These are phyloP conservation scores for Ophiodon elongatus DNA, from an alignment of 2,113 vertebrate species.

Conservation along the genomic window DNA sequence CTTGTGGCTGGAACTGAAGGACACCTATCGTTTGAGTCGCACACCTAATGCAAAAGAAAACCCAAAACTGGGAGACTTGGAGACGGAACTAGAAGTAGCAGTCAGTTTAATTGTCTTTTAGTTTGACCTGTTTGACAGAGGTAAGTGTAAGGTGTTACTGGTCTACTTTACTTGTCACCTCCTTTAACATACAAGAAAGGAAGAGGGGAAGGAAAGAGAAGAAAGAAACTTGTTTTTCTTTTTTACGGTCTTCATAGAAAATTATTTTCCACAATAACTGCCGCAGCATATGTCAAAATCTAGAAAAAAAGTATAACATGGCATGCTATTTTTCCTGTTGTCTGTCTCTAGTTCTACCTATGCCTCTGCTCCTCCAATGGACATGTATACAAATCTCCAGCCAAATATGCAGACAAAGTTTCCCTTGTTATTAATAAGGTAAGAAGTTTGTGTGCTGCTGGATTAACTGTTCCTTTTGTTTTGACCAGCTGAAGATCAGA, in stretches of 20 bases:
- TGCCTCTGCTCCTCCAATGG: neutral
- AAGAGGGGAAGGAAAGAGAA: neutral
- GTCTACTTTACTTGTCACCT: neutral
- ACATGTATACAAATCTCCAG: slow-evolving; percentile 76
- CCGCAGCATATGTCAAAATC: neutral
- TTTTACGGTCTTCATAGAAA: neutral
- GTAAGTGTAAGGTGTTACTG: neutral
- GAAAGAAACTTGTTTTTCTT: neutral
- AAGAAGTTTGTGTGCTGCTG: slow-evolving; percentile 17
- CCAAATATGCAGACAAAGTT: slow-evolving; percentile 76
- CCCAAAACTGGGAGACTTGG: slow-evolving; percentile 82
- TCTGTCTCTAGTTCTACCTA: neutral
- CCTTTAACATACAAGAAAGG: neutral
- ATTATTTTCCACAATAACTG: neutral
- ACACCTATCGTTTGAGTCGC: slow-evolving; percentile 80
- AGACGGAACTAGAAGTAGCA: slow-evolving; percentile 80
- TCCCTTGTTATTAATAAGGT: slow-evolving; percentile 80
- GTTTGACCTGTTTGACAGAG: neutral
- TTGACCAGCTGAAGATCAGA: neutral
- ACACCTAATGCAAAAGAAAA: neutral
- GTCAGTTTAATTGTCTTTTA: slow-evolving; percentile 36
- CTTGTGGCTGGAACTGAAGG: slow-evolving; percentile 76
- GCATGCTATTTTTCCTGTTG: neutral
- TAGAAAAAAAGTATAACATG: neutral
- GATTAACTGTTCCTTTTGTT: neutral